These are phyloP conservation scores for Tetragnatha montana DNA, from an alignment of 2,888 invertebrate species.

Conservation along the genomic window DNA sequence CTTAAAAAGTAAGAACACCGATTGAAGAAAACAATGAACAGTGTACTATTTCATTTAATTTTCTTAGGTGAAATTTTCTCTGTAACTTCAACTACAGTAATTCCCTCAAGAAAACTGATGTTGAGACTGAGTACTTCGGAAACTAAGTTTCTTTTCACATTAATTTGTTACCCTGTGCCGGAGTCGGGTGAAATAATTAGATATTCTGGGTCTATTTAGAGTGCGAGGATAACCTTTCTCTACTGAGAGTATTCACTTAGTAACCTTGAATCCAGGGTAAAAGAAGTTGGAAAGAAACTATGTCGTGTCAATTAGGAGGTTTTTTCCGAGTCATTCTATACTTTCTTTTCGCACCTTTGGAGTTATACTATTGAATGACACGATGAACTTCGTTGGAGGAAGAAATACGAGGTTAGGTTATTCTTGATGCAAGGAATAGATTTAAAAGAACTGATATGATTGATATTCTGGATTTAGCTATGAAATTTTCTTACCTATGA, in stretches of 20 bases:
- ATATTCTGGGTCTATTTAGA: background rate
- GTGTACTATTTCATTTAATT: too few species aligned
- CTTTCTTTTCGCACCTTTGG: background rate
- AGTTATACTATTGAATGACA: background rate
- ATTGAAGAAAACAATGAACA: too few species aligned
- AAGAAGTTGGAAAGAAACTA: background rate
- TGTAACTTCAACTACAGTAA: background rate
- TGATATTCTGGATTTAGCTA: too few species aligned
- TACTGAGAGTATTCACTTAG: background rate
- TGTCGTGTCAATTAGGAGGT: background rate
- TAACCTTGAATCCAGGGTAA: background rate
- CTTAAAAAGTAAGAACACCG: too few species aligned
- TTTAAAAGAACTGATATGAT: background rate
- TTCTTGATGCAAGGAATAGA: too few species aligned
- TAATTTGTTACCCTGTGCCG: slow-evolving; percentile 11
- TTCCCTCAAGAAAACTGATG: background rate
- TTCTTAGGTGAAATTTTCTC: too few species aligned
- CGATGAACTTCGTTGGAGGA: too few species aligned
- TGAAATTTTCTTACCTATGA: too few species aligned
- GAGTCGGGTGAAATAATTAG: background rate
- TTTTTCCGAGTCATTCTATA: background rate
- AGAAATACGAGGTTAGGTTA: too few species aligned
- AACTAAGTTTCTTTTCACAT: slow-evolving; percentile 11
- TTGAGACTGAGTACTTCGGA: background rate
- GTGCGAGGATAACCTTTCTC: background rate